phyloP scores from a whole-genome alignment of 2,888 invertebrate species.

The Cremastinae sp. region DNA sequence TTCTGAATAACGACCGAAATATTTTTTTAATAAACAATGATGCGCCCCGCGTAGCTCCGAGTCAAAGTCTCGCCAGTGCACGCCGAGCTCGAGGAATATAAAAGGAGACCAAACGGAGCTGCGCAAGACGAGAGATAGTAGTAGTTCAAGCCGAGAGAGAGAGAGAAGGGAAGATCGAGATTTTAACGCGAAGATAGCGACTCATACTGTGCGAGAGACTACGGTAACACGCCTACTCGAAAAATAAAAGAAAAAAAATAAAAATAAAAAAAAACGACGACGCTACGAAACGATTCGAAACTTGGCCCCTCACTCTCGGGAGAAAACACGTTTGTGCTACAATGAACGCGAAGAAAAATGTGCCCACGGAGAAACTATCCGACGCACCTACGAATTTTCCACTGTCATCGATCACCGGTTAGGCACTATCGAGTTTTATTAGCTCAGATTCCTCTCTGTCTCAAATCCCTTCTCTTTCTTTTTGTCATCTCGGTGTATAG shows the following conservation, averaged over 20 bases:
- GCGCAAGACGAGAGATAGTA: constrained; percentile 36
- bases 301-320: constrained; percentile 15
- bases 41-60: constrained; percentile 65
- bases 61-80: constrained; percentile 49
- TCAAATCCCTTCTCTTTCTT: neutral
- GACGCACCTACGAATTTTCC: constrained; percentile 59
- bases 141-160: constrained; percentile 36
- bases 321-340: constrained; percentile 59
- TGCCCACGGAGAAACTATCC: constrained; percentile 47
- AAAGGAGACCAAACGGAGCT: constrained; percentile 51
- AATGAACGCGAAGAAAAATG: constrained; percentile 57
- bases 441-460: neutral
- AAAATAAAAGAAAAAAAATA: constrained; percentile 34
- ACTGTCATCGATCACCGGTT: constrained; percentile 54
- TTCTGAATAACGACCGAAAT: constrained; percentile 77
- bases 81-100: constrained; percentile 38
- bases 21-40: constrained; percentile 77
- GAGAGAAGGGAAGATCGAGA: constrained; percentile 59
- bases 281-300: no score
- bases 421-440: constrained; percentile 22
- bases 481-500: constrained; percentile 6
- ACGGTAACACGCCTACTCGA: constrained; percentile 57
- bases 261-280: no score
- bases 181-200: constrained; percentile 64
- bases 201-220: constrained; percentile 61